Conservation (phyloP, 2,113 vertebrate genomes). For the Alces alces region DNA sequence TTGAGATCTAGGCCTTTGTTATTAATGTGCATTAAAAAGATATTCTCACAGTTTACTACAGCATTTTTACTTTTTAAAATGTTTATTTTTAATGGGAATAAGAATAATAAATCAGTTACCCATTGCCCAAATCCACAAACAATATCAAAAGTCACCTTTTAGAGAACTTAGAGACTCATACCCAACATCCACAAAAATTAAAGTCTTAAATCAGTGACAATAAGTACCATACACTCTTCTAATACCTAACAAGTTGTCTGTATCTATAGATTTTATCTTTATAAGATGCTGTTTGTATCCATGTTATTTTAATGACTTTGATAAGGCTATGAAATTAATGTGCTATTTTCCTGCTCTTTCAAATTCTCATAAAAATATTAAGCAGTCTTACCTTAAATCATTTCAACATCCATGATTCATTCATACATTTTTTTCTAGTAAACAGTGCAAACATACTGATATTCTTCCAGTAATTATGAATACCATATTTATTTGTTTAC, state of each 20-base stretch:
- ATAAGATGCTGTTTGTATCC: background rate
- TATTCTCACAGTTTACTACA: background rate
- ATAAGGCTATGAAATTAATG: background rate
- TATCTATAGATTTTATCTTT: background rate
- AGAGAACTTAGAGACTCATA: background rate
- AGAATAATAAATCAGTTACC: background rate
- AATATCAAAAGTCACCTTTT: background rate
- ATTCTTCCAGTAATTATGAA: background rate
- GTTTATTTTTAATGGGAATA: background rate
- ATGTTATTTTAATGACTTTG: background rate
- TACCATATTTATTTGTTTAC: background rate
- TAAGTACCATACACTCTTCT: background rate
- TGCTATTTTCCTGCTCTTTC: background rate
- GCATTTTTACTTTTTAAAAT: background rate
- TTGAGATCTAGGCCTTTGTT: background rate
- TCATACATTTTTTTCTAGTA: background rate
- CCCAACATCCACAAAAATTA: background rate
- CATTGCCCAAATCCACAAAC: background rate
- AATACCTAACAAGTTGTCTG: background rate
- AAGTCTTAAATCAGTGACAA: background rate
- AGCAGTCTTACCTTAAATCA: background rate
- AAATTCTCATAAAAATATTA: background rate
- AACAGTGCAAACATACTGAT: background rate
- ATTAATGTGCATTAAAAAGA: background rate
- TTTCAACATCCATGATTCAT: background rate